Conservation (phyloP, 2,888 invertebrate genomes). For the Phyllotreta cruciferae region DNA sequence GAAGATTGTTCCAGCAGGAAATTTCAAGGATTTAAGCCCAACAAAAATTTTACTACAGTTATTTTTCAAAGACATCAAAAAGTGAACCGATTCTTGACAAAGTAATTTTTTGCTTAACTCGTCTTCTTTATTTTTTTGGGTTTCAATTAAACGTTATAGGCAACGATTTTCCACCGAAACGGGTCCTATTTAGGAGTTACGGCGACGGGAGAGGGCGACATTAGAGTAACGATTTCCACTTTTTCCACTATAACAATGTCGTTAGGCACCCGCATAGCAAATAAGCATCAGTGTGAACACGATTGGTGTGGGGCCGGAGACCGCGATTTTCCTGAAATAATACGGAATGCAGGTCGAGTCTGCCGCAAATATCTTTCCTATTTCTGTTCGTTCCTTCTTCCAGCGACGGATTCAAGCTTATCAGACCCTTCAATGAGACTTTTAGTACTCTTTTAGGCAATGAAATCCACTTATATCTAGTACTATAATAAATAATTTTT, state of each 20-base stretch:
- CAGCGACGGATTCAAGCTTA: slow-evolving; percentile 8
- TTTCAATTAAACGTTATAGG: slow-evolving; percentile 24
- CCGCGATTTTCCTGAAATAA: slow-evolving; percentile 48
- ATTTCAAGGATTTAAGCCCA: neutral
- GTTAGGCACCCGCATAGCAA: slow-evolving; percentile 55
- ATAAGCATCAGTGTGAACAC: slow-evolving; percentile 48
- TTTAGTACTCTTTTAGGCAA: too few relatives aligned
- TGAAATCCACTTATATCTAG: too few relatives aligned
- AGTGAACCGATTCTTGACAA: too few relatives aligned
- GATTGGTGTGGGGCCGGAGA: slow-evolving; percentile 43
- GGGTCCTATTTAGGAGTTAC: slow-evolving; percentile 36
- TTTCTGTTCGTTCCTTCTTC: slow-evolving; percentile 27
- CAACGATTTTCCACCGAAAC: slow-evolving; percentile 23
- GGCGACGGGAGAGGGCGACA: slow-evolving; percentile 30
- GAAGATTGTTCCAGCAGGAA: neutral
- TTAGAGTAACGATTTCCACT: slow-evolving; percentile 42
- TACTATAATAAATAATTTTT: too few relatives aligned
- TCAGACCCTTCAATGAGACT: neutral
- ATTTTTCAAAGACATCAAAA: too few relatives aligned
- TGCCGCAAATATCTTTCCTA: slow-evolving; percentile 43
- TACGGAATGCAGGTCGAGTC: slow-evolving; percentile 51
- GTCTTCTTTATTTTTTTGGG: slow-evolving; percentile 6
- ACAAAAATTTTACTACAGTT: too few relatives aligned
- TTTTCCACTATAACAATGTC: slow-evolving; percentile 51
- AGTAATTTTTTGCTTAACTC: too few relatives aligned